Base-by-base conservation (phyloP, 2,113 vertebrate genomes). In the Spea multiplicata region DNA sequence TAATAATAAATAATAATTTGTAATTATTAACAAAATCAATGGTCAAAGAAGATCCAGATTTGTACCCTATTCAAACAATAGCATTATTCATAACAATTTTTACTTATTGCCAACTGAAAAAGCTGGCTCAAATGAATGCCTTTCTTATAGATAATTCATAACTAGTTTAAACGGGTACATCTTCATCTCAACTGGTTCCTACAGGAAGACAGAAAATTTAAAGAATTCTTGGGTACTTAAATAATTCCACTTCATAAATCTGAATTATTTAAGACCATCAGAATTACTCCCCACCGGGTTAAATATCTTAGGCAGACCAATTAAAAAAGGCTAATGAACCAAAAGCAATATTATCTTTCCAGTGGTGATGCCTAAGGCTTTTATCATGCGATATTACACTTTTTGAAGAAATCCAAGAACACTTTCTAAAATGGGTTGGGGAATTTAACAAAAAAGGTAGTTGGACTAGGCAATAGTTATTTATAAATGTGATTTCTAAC, bases 341-440 rank as follows among this genome's bases (percentile, higher is more conserved):
- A 61, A 59, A 76, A 69, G 74, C 66, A 59, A 76, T 76, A 76
- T 67, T 69, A 69, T 76, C 53, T 76, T 76, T 69, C 74, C 49
- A 47, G 5, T 76, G 66, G 66, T 53, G 45, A 17, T 69, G 66
- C 66, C 67, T 44, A 48, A 16, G 52, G 74, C 44, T 76, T 76
- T 76, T 44, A 76, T 76, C 53, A 68, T 61, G 65, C 66, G 30
- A 59, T 68, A 57, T 69, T 59, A 69, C 45, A 69, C n/a, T 69
- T 57, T 3, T 59, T 57, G 30, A 30, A 61, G 69, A 55, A 76
- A 69, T 76, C 52, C 53, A 44, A 59, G n/a, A 57, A 69, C 47
- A 13, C 13, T 69, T 69, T 69, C 46, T 67, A 76, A 53, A 59
- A 69, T 10, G 8, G 69, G 66, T 14, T 76, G 64, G 30, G 16